These are phyloP conservation scores for Thaleichthys pacificus DNA, from an alignment of 2,797 vertebrate species.

Conservation along the genomic window DNA sequence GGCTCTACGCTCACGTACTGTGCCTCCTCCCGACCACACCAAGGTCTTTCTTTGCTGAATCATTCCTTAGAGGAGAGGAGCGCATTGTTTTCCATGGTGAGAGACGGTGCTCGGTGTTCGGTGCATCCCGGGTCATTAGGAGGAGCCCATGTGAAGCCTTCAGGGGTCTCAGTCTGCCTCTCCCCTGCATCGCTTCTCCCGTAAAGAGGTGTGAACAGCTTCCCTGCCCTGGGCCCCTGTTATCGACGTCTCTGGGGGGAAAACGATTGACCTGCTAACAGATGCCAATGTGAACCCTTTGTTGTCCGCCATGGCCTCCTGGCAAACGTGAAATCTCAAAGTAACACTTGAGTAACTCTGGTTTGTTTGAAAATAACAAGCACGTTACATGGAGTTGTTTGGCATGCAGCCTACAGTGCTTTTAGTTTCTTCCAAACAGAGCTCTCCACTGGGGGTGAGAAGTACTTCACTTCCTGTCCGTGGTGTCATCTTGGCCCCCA, in stretches of 20 bases:
- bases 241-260: neutral
- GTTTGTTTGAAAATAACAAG: no score
- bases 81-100: no score
- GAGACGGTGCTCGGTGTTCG: no score
- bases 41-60: neutral
- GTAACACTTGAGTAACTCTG: no score
- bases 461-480: neutral
- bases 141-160: neutral
- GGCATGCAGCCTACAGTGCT: no score
- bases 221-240: neutral
- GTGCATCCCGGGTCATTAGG: no score
- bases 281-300: neutral
- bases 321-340: no score
- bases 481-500: neutral
- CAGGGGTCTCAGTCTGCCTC: neutral
- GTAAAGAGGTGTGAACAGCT: neutral
- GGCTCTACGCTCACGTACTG: no score
- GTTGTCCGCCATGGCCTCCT: neutral
- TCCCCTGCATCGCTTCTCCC: neutral
- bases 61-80: no score
- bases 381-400: no score
- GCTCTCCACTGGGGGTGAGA: no score
- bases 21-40: neutral
- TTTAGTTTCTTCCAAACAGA: no score
- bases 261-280: neutral